Evolutionary conservation across 2,888 invertebrate genomes (phyloP).

Genomic region (Tachina lurida): DNA sequence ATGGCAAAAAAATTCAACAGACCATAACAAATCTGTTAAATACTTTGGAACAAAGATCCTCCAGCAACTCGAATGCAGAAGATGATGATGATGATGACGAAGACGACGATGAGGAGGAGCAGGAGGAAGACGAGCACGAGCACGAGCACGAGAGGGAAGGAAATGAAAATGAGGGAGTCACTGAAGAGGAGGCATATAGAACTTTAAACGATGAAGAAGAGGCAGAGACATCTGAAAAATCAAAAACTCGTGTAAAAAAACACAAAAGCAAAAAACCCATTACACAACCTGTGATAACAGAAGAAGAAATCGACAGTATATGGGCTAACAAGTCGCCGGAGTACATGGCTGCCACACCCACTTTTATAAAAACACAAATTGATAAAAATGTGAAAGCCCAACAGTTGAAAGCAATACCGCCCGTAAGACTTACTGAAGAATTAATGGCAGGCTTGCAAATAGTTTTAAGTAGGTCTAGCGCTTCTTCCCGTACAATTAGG

Average conservation of each 20-base stretch:
- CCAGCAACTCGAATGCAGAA: constrained; percentile 79
- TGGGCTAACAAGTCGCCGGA: constrained; percentile 78
- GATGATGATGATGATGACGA: constrained; percentile 78
- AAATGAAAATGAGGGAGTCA: not conserved
- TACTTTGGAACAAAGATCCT: constrained; percentile 76
- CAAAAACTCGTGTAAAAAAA: constrained; percentile 33
- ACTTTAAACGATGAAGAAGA: constrained; percentile 55
- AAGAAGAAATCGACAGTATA: constrained; percentile 77
- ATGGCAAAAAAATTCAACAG: constrained; percentile 72
- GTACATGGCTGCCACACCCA: constrained; percentile 76
- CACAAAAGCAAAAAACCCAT: constrained; percentile 19
- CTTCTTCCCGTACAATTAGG: constrained; percentile 16
- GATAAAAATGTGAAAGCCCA: constrained; percentile 70
- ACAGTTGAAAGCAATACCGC: constrained; percentile 72
- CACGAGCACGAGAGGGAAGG: constrained; percentile 71
- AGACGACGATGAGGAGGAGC: constrained; percentile 75
- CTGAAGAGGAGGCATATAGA: constrained; percentile 9
- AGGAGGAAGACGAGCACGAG: constrained; percentile 64
- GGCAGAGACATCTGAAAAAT: constrained; percentile 25
- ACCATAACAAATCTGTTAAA: constrained; percentile 77
- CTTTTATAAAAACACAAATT: constrained; percentile 76
- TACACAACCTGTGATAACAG: constrained; percentile 50
- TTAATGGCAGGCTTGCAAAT: constrained; percentile 71
- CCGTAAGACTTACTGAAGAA: constrained; percentile 72
- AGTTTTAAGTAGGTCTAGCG: constrained; percentile 70